Evolutionary conservation across 2,797 vertebrate genomes (phyloP).

Genomic region (Emys orbicularis): DNA sequence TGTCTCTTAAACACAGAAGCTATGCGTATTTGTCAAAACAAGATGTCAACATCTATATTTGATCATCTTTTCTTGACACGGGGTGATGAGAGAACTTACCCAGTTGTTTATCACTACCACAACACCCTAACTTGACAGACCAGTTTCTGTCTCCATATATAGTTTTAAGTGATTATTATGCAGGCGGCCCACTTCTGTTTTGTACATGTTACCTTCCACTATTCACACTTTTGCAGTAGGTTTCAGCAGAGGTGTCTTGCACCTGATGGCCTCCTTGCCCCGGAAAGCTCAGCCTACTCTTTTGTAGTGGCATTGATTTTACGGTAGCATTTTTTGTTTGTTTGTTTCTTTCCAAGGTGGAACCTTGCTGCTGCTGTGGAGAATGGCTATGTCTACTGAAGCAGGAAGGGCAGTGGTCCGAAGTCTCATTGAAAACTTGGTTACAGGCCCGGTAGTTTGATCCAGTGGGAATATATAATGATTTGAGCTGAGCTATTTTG

Average conservation of each 20-base stretch:
- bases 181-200: rapidly evolving
- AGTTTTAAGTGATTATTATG: conserved; percentile 4
- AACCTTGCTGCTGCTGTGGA: conserved; percentile 68
- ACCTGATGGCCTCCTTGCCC: background rate
- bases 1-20: background rate
- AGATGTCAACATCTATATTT: background rate
- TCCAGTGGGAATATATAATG: background rate
- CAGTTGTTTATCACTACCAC: background rate
- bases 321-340: background rate
- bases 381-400: conserved; percentile 75
- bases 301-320: background rate
- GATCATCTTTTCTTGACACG: background rate
- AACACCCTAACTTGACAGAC: background rate
- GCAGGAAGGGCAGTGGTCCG: conserved; percentile 61
- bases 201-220: background rate
- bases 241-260: background rate
- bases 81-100: background rate
- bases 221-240: background rate
- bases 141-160: background rate
- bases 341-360: conserved; percentile 67
- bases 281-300: background rate
- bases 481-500: background rate
- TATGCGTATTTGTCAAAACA: background rate
- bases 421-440: conserved; percentile 54
- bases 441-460: background rate